Evolutionary conservation across 2,888 invertebrate species (phyloP), one percentile per base, ranked within the genome.

Genomic region (Stegana nigrithorax): DNA sequence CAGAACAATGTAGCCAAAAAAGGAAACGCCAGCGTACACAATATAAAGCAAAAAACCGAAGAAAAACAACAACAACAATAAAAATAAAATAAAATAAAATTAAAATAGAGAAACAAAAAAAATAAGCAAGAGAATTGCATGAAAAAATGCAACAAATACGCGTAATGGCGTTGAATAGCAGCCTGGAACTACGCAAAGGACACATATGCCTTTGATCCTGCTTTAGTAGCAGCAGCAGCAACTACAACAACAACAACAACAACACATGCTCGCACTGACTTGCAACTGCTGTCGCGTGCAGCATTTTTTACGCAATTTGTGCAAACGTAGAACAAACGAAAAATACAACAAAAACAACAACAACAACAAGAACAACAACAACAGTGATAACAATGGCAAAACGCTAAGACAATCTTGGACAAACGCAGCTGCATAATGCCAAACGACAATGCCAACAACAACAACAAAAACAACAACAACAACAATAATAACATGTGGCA

Each of bases 121-220:
- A 12, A 12, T 4, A 19, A 27, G 19, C 6, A 10, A 55, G 2
- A 32, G 25, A n/a, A n/a, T n/a, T n/a, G n/a, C n/a, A n/a, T n/a
- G n/a, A n/a, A n/a, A n/a, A n/a, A n/a, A n/a, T n/a, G n/a, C n/a
- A 70, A n/a, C 27, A n/a, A 27, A 27, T 23, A 45, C 45, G 23
- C 23, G 45, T 10, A 23, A n/a, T n/a, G n/a, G n/a, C n/a, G n/a
- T n/a, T n/a, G n/a, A n/a, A n/a, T n/a, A n/a, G n/a, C n/a, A n/a
- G n/a, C n/a, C n/a, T 39, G 12, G n/a, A 8, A 5, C 39, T 39
- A 39, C 26, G 42, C n/a, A 50, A 50, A 50, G 26, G 26, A 50
- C 12, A 50, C n/a, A n/a, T 26, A 50, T 26, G 70, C 79, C 79
- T 75, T 75, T 75, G 75, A 75, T 75, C 75, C 81, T 80, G 80